A percentile compares a stretch with the other conserved stretches of the same genome.
phyloP scores from a whole-genome alignment of 2,113 vertebrate genomes.

The Dinomys branickii region DNA sequence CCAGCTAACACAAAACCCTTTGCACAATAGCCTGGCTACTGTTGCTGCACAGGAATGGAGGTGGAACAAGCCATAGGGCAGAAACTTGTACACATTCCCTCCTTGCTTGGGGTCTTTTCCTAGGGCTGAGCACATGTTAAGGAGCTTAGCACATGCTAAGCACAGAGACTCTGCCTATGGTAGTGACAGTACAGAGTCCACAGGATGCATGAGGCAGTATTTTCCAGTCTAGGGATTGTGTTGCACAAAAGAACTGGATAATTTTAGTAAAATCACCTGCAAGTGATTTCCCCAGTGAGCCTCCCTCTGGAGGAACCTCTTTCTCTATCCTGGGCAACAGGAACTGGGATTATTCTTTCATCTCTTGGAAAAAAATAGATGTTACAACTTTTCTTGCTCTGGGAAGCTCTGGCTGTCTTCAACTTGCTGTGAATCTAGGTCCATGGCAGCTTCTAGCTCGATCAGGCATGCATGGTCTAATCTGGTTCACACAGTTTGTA shows the following conservation, averaged over 20 bases:
- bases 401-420: not conserved
- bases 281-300: constrained; percentile 24
- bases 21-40: not conserved
- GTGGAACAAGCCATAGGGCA: not conserved
- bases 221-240: not conserved
- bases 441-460: not conserved
- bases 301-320: not conserved
- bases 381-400: not conserved
- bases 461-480: not conserved
- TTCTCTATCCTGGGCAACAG: constrained; percentile 6
- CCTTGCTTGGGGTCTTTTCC: not conserved
- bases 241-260: not conserved
- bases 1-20: not conserved
- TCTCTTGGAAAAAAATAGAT: constrained; percentile 13
- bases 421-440: not conserved
- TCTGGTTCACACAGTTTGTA: not conserved
- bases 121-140: not conserved
- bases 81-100: not conserved
- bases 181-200: not conserved
- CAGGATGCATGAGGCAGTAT: not conserved
- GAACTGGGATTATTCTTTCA: constrained; percentile 14
- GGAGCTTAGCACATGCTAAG: not conserved
- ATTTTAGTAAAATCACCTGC: constrained; percentile 60
- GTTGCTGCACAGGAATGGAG: not conserved
- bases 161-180: not conserved